These are phyloP conservation scores for Odontesthes bonariensis DNA, from an alignment of 2,113 vertebrate genomes.

Conservation along the genomic window DNA sequence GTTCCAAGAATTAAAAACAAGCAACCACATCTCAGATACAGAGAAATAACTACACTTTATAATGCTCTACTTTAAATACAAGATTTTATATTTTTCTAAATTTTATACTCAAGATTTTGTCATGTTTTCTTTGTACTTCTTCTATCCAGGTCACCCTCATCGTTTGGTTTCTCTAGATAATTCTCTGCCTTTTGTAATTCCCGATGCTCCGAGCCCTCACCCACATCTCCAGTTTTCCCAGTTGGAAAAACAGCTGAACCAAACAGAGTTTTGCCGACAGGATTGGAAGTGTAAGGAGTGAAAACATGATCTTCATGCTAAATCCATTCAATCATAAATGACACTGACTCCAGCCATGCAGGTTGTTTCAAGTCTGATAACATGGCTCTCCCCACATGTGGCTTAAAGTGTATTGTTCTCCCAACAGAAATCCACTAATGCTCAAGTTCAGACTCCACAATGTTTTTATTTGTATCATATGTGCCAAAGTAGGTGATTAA, in stretches of 20 bases:
- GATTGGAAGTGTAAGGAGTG: neutral
- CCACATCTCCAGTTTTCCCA: neutral
- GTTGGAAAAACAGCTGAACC: constrained; percentile 3
- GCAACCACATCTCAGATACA: too few species aligned
- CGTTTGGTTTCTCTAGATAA: neutral
- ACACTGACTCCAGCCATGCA: neutral
- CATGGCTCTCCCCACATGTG: too few species aligned
- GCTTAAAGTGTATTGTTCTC: too few species aligned
- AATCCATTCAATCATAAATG: neutral
- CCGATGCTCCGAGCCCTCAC: neutral
- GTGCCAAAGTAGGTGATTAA: too few species aligned
- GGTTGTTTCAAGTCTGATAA: neutral
- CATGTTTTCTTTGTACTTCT: neutral
- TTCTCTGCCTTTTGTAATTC: neutral
- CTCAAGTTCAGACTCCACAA: too few species aligned
- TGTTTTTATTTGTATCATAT: too few species aligned
- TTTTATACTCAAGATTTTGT: neutral
- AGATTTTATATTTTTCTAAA: neutral
- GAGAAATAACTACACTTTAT: too few species aligned
- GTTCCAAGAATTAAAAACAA: too few species aligned
- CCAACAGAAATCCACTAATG: too few species aligned
- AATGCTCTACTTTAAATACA: too few species aligned
- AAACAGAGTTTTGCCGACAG: neutral
- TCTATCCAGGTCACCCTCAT: neutral
- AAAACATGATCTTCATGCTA: neutral